Evolutionary conservation across 2,797 vertebrate genomes (phyloP).

Genomic region (Oreonectes daqikongensis): DNA sequence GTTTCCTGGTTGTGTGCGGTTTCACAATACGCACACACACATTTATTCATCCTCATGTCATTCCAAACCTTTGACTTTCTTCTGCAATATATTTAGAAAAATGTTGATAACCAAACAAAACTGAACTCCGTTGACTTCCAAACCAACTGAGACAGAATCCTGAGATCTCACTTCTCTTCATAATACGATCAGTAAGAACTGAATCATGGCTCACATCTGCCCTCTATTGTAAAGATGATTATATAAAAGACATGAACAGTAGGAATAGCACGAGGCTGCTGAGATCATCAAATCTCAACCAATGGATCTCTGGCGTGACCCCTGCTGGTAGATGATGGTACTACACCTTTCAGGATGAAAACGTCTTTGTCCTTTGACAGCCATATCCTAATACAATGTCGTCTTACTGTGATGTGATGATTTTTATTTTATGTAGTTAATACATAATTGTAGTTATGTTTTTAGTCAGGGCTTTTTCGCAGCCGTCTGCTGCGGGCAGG

Average conservation of each 20-base stretch:
- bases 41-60: too few relatives aligned
- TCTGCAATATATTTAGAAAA: too few relatives aligned
- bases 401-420: too few relatives aligned
- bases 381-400: too few relatives aligned
- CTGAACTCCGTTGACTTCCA: too few relatives aligned
- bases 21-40: constrained; percentile 25
- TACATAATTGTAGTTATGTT: too few relatives aligned
- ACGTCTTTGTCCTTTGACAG: not conserved
- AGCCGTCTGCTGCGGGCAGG: constrained; percentile 77
- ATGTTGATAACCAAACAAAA: too few relatives aligned
- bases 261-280: not conserved
- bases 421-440: too few relatives aligned
- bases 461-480: constrained; percentile 74
- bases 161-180: too few relatives aligned
- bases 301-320: not conserved
- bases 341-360: not conserved
- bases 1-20: constrained; percentile 48
- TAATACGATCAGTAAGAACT: too few relatives aligned
- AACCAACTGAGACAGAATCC: not conserved
- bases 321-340: too few relatives aligned
- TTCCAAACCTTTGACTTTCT: too few relatives aligned
- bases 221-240: not conserved
- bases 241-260: not conserved
- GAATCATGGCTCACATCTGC: not conserved
- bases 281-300: not conserved